These are phyloP conservation scores for Ianthella basta DNA, from an alignment of 37 sponge, comb jelly and placozoan genomes.

Conservation along the genomic window DNA sequence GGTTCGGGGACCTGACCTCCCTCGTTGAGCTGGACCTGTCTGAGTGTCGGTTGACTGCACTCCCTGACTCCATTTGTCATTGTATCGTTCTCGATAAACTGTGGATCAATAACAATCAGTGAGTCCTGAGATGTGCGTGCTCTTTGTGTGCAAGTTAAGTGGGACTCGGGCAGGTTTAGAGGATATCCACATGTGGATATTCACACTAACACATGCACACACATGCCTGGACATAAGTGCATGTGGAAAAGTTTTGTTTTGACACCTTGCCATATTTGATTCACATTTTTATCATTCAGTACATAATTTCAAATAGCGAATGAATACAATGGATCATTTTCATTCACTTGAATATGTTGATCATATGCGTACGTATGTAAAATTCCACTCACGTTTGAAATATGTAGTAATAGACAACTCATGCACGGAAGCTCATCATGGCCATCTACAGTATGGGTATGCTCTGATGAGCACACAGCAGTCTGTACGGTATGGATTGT, in stretches of 20 bases:
- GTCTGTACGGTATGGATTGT: too few species aligned
- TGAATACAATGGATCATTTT: too few species aligned
- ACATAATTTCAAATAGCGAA: too few species aligned
- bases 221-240: background rate
- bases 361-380: too few species aligned
- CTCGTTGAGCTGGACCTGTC: slow-evolving; percentile 76
- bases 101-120: slow-evolving; percentile 78
- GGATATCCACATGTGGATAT: background rate
- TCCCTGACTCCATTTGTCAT: slow-evolving; percentile 66
- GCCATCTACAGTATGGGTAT: too few species aligned
- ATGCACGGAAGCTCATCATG: too few species aligned
- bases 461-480: too few species aligned
- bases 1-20: slow-evolving; percentile 49
- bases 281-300: too few species aligned
- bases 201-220: slow-evolving; percentile 26
- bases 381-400: too few species aligned
- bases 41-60: slow-evolving; percentile 50
- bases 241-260: background rate
- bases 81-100: slow-evolving; percentile 59
- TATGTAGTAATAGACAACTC: too few species aligned
- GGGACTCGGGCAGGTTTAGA: background rate
- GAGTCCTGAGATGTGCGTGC: background rate
- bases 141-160: background rate
- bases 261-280: too few species aligned
- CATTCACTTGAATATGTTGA: too few species aligned